Conservation (phyloP, 2,797 vertebrate genomes). For the Sylvilagus floridanus region DNA sequence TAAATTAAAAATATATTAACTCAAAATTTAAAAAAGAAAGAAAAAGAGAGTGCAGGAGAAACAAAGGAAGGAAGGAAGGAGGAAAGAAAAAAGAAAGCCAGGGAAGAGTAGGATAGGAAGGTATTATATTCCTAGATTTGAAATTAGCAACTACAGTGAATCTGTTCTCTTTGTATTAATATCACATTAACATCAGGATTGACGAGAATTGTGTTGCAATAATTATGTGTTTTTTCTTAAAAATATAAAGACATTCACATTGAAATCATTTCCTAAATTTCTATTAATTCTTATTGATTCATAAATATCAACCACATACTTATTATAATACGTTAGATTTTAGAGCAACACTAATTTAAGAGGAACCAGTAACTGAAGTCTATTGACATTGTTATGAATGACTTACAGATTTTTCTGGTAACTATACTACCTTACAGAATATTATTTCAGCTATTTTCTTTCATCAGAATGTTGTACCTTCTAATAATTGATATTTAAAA, state of each 20-base stretch:
- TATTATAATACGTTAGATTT: neutral
- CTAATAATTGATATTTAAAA: neutral
- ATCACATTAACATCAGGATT: too few species aligned
- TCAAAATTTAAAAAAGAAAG: too few species aligned
- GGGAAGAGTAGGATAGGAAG: too few species aligned
- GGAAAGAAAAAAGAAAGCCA: too few species aligned
- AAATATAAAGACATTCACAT: neutral
- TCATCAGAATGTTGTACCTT: neutral
- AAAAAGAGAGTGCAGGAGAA: too few species aligned
- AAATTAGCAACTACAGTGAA: too few species aligned
- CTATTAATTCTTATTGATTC: neutral
- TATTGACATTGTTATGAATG: neutral
- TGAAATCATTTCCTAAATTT: neutral
- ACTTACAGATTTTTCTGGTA: neutral
- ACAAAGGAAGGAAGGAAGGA: too few species aligned
- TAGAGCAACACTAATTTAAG: neutral
- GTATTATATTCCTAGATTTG: too few species aligned
- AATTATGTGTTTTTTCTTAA: too few species aligned
- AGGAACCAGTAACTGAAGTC: neutral
- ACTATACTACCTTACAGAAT: neutral
- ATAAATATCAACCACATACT: neutral
- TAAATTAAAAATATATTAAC: too few species aligned
- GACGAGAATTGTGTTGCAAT: too few species aligned
- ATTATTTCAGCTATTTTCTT: neutral
- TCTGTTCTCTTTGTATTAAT: too few species aligned